These are phyloP conservation scores for Acestrorhynchus altus DNA, from an alignment of 2,797 vertebrate genomes.

Conservation along the genomic window DNA sequence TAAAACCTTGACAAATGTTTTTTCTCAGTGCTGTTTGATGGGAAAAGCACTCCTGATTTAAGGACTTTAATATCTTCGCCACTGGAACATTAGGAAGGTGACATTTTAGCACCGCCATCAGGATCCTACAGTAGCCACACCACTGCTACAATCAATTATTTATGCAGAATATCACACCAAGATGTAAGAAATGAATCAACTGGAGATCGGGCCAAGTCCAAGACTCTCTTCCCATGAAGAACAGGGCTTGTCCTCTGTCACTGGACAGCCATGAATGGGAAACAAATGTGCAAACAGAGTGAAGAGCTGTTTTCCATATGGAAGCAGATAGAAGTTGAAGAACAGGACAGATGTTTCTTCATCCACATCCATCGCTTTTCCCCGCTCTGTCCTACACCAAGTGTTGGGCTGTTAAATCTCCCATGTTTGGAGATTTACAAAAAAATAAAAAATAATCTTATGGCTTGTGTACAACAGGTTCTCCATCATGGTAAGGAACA, in stretches of 20 bases:
- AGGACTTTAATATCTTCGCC: slow-evolving; percentile 46
- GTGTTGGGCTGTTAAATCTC: slow-evolving; percentile 36
- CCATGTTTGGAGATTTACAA: neutral
- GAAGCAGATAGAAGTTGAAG: slow-evolving; percentile 28
- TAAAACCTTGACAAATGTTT: slow-evolving; percentile 34
- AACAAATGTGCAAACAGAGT: slow-evolving; percentile 54
- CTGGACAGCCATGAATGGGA: slow-evolving; percentile 47
- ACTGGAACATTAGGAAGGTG: slow-evolving; percentile 66
- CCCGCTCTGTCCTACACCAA: slow-evolving; percentile 33
- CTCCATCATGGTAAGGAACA: no score
- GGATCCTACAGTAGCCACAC: slow-evolving; percentile 62
- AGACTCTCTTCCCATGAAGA: slow-evolving; percentile 31
- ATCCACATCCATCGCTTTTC: slow-evolving; percentile 41
- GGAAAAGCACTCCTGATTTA: slow-evolving; percentile 46
- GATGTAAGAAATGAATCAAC: slow-evolving; percentile 64
- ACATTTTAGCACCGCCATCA: slow-evolving; percentile 65
- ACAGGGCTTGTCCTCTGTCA: slow-evolving; percentile 23
- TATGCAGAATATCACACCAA: slow-evolving; percentile 61
- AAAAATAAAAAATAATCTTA: no score
- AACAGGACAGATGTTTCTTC: slow-evolving; percentile 49
- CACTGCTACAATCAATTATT: slow-evolving; percentile 70
- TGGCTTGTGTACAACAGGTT: no score
- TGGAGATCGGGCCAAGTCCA: slow-evolving; percentile 37
- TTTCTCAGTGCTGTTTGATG: slow-evolving; percentile 34
- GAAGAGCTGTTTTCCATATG: slow-evolving; percentile 46